phyloP scores from a whole-genome alignment of 2,113 vertebrate genomes.

The Phylloscopus trochiloides region DNA sequence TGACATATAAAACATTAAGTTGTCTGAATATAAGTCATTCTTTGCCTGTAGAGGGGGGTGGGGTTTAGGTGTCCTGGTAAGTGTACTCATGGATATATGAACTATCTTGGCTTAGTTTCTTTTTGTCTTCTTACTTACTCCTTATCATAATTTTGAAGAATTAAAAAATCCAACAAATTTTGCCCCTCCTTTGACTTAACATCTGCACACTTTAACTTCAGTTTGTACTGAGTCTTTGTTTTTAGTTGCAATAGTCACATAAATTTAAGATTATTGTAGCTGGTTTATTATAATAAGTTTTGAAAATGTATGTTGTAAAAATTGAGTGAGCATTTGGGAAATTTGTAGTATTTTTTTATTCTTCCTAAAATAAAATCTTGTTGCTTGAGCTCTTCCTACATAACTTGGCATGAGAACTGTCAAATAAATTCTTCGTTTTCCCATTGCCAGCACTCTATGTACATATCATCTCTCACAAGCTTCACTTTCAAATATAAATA shows the following conservation, averaged over 20 bases:
- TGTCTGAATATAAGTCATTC: not conserved
- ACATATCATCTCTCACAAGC: not conserved
- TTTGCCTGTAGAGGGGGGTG: not conserved
- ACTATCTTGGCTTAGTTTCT: not conserved
- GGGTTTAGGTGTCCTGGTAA: not conserved
- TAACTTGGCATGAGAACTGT: not conserved
- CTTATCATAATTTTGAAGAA: not conserved
- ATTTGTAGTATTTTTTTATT: not conserved
- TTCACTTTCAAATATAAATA: not conserved
- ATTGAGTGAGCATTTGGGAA: not conserved
- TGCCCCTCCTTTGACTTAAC: not conserved
- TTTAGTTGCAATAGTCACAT: not conserved
- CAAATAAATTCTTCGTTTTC: not conserved
- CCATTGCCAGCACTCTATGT: not conserved
- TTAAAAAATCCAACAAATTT: not conserved
- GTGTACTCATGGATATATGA: not conserved
- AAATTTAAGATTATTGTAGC: not conserved
- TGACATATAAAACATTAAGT: not conserved
- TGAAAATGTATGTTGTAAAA: not conserved
- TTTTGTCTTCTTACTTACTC: not conserved
- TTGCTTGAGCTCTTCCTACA: not conserved
- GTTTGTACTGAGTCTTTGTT: not conserved
- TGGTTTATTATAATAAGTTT: not conserved
- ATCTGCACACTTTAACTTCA: not conserved
- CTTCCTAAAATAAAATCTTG: not conserved